Evolutionary conservation across 2,888 invertebrate species (phyloP), one percentile per base, ranked within the genome.

Genomic region (Mimachlamys varia): DNA sequence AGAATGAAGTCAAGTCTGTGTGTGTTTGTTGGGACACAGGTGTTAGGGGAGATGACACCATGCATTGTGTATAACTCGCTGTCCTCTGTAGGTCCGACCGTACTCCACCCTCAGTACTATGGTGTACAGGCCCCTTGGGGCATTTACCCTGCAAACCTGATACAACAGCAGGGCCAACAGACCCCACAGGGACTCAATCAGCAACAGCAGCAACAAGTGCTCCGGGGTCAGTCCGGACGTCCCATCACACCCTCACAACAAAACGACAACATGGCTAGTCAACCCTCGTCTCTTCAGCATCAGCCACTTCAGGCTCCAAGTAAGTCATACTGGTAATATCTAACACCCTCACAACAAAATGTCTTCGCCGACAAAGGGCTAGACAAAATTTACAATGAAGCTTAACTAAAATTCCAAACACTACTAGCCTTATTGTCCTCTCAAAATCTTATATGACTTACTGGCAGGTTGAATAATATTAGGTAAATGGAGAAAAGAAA

Each of bases 121-220:
- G 98, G 98, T 91, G 98, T 99, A 94, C 96, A 96, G 95, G 98
- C 98, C 89, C 99, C 99, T 53, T 99, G 99, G 98, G 98, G 98
- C 94, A 98, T 99, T 96, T 99, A 99, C 97, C 98, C 99, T 87
- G 98, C 98, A 88, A 96, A 96, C 89, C 94, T 96, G 89, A 95
- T 96, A 58, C 96, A 95, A 76, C 94, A 95, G 89, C 95, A 94
- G 90, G 95, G 95, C 0, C 95, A 95, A 91, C 95, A 94, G 92
- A 94, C 94, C 12, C 95, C 95, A 15, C 95, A 95, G 91, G 94
- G 94, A 19, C 89, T 92, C 90, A 92, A 93, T 44, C 94, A 94
- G 49, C 94, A 98, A 97, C 97, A 94, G 97, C 97, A 96, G 96
- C 97, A 96, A 97, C 97, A 97, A 97, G 94, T 96, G 93, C 94